phyloP scores from a whole-genome alignment of 2,797 vertebrate genomes.

The Bovichtus diacanthus region DNA sequence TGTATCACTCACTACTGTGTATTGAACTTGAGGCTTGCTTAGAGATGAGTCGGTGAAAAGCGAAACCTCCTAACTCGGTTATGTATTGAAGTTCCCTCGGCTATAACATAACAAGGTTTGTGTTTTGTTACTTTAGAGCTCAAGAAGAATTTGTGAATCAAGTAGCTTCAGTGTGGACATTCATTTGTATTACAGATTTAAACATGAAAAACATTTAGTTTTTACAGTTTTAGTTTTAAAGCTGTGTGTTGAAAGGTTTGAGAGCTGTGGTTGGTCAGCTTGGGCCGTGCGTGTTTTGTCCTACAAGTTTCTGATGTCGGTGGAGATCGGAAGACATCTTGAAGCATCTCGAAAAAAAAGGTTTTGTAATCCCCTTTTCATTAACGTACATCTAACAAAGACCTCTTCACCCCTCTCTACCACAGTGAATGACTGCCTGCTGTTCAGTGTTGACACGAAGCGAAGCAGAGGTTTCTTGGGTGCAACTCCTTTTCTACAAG shows the following conservation, averaged over 20 bases:
- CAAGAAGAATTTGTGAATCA: not conserved
- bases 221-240: too few species aligned
- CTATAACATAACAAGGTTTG: not conserved
- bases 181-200: not conserved
- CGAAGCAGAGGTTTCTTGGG: not conserved
- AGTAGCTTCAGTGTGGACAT: not conserved
- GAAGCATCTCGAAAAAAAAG: not conserved
- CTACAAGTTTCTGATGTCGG: not conserved
- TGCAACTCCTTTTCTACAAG: not conserved
- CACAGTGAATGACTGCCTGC: not conserved
- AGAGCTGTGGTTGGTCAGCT: not conserved
- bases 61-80: not conserved
- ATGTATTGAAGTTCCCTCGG: not conserved
- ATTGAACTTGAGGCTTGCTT: not conserved
- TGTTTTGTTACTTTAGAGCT: not conserved
- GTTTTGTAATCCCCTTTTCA: not conserved
- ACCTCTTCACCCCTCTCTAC: not conserved
- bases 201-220: too few species aligned
- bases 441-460: not conserved
- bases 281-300: not conserved
- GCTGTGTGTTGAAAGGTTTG: too few species aligned
- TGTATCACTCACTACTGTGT: not conserved
- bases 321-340: not conserved
- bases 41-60: not conserved
- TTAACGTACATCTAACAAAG: not conserved